These are phyloP conservation scores for Stenichneumon culpator DNA, from an alignment of 2,888 invertebrate genomes.

Conservation along the genomic window DNA sequence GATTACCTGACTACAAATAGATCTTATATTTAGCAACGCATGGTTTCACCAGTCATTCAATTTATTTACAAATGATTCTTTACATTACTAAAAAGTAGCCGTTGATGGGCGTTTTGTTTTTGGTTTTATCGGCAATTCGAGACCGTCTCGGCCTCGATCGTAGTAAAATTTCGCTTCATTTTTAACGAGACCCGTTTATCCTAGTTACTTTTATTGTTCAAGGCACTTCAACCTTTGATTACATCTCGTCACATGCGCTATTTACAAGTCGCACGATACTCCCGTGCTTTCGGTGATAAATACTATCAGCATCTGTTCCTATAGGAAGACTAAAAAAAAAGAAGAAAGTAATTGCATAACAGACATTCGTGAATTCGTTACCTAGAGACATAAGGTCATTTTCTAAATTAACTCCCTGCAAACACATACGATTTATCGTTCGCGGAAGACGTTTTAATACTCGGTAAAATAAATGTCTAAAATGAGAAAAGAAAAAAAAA, in stretches of 20 bases:
- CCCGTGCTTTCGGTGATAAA: slow-evolving; percentile 43
- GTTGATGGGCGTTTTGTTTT: slow-evolving; percentile 31
- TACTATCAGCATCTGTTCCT: slow-evolving; percentile 44
- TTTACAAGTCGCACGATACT: slow-evolving; percentile 28
- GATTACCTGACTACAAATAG: slow-evolving; percentile 49
- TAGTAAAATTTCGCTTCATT: neutral
- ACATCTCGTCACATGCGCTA: slow-evolving; percentile 22
- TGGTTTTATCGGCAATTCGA: slow-evolving; percentile 21
- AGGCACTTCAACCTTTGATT: neutral
- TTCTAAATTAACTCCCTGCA: slow-evolving; percentile 22
- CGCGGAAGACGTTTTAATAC: slow-evolving; percentile 61
- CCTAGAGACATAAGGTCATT: slow-evolving; percentile 15
- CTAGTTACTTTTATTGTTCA: slow-evolving; percentile 16
- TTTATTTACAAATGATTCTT: slow-evolving; percentile 65
- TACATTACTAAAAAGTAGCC: slow-evolving; percentile 54
- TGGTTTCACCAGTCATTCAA: slow-evolving; percentile 51
- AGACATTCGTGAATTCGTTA: slow-evolving; percentile 26
- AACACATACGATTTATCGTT: slow-evolving; percentile 31
- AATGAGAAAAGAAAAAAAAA: slow-evolving; percentile 3
- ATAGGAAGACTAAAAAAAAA: slow-evolving; percentile 42
- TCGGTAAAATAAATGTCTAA: slow-evolving; percentile 50
- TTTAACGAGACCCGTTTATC: neutral
- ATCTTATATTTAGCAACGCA: slow-evolving; percentile 52
- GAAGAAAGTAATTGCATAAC: slow-evolving; percentile 8
- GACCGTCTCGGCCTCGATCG: neutral